phyloP scores from a whole-genome alignment of 2,113 vertebrate genomes.

The Falco punctatus region DNA sequence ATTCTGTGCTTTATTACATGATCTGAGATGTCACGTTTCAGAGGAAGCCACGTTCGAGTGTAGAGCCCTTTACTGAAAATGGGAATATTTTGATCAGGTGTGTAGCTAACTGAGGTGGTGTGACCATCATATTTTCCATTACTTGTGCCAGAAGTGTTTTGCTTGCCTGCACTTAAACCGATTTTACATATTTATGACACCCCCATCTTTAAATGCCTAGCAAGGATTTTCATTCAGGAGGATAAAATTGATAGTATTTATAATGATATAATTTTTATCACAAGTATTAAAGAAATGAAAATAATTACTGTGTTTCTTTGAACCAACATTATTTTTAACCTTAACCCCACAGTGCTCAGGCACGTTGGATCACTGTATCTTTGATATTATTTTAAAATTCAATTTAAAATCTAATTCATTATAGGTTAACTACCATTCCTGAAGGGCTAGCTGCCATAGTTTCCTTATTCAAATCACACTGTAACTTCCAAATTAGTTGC shows the following conservation, averaged over 20 bases:
- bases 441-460: neutral
- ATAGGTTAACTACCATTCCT: neutral
- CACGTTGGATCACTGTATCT: neutral
- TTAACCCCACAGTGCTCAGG: neutral
- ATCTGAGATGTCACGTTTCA: neutral
- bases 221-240: neutral
- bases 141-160: neutral
- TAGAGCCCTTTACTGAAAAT: neutral
- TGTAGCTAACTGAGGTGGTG: neutral
- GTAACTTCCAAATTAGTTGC: neutral
- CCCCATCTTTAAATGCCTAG: neutral
- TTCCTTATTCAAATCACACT: neutral
- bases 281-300: neutral
- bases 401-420: neutral
- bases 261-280: neutral
- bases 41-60: rapidly evolving
- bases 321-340: constrained; percentile 3
- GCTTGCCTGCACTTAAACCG: neutral
- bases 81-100: rapidly evolving
- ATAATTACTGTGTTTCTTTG: neutral
- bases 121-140: neutral
- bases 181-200: neutral
- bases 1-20: neutral
- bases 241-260: neutral
- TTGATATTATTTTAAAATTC: neutral